Evolutionary conservation across 2,113 vertebrate species (phyloP).

Genomic region (Sorex araneus): DNA sequence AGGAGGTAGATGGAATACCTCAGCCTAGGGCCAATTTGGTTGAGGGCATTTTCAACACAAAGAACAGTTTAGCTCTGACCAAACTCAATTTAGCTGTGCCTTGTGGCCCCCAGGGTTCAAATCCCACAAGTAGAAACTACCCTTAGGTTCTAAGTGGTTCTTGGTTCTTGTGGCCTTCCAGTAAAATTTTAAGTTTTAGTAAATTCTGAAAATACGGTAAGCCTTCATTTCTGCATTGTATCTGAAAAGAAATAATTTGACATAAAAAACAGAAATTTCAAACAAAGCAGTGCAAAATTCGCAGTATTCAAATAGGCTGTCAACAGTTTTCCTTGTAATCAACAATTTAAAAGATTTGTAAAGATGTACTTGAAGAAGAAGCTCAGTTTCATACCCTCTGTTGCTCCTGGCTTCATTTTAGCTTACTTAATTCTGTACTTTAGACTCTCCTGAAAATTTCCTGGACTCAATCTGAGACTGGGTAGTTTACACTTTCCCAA

Average conservation of each 20-base stretch:
- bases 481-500: no score
- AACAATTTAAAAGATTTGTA: neutral
- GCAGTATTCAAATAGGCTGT: neutral
- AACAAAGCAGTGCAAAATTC: neutral
- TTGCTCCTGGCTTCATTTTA: no score
- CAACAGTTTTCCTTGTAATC: neutral
- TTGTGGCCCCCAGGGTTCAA: neutral
- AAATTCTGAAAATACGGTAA: neutral
- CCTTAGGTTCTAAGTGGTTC: neutral
- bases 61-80: no score
- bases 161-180: neutral
- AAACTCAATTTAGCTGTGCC: neutral
- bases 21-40: neutral
- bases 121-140: neutral
- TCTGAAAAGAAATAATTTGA: neutral
- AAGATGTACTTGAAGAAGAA: neutral
- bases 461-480: no score
- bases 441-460: no score
- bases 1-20: no score
- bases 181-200: neutral
- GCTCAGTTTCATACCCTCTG: no score
- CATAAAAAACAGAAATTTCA: neutral
- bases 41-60: neutral
- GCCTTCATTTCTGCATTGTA: neutral
- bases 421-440: no score